Base-by-base conservation (phyloP, 1,140 invertebrate genomes). In the Myzus persicae region DNA sequence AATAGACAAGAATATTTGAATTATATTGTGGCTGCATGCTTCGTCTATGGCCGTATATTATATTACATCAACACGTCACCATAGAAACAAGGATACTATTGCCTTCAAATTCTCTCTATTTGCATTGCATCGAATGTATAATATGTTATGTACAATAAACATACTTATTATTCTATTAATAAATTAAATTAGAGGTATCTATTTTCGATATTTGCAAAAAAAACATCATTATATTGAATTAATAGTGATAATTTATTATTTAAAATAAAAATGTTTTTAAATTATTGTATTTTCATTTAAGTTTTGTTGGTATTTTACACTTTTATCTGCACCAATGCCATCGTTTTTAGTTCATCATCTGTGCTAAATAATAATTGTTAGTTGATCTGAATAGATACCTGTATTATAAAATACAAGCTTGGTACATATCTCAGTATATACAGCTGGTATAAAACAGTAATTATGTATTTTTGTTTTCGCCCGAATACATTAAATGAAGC, bases 401-500 rank as follows among this genome's bases (percentile, higher is more conserved):
- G 1, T 8, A 18, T n/a, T n/a, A 67, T 67, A 76, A n/a, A 76
- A 76, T 76, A n/a, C 31, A 76, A n/a, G 14, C n/a, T 1, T 76
- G 59, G 59, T 76, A 18, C 4, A 76, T 67, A 67, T 76, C 59
- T 4, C 59, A n/a, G n/a, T n/a, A n/a, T n/a, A n/a, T n/a, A n/a
- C n/a, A n/a, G n/a, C n/a, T n/a, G n/a, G n/a, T 38, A 38, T 24
- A 38, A 82, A 38, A 26, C 36, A 26, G 36, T 24, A 40, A 26
- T 84, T 84, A 84, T 84, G 26, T 11, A 42, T 84, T 85, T 88
- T 87, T 87, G 38, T 44, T 89, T 51, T 36, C 14, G 2, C 22
- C 87, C 44, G 20, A 89, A 51, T 89, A 89, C 20, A 2, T 89
- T 89, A 38, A 51, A 89, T 38, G 87, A 48, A 89, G 46, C 44